A percentile compares a stretch with the other conserved stretches of the same genome.
These are phyloP conservation scores for Pseudococcus jackbeardsleyi DNA, from an alignment of 2,888 invertebrate genomes.

Conservation along the genomic window DNA sequence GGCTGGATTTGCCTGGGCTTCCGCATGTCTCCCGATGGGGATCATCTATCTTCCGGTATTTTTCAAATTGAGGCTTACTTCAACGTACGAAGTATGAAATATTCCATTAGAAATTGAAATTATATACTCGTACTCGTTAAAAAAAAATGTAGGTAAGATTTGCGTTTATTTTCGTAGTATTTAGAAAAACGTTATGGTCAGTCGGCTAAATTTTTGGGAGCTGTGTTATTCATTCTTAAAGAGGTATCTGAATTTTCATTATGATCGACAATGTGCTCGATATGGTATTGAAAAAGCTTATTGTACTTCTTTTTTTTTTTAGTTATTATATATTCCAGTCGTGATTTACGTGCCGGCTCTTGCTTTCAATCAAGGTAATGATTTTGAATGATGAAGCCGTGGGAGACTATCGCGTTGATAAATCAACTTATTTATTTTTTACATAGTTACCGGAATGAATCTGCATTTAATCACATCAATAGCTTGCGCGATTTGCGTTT, in stretches of 20 bases:
- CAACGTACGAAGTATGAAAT: conserved; percentile 78
- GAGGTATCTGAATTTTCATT: background rate
- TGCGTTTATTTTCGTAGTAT: conserved; percentile 74
- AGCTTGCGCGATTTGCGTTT: conserved; percentile 88
- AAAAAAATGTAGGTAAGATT: too few species aligned
- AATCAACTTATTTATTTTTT: conserved; percentile 62
- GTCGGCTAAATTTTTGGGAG: conserved; percentile 8
- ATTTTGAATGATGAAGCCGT: background rate
- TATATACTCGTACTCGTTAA: background rate
- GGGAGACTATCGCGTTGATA: background rate
- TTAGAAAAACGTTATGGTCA: background rate
- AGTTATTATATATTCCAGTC: conserved; percentile 82
- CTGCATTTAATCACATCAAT: conserved; percentile 84
- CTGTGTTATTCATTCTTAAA: conserved; percentile 72
- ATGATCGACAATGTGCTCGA: too few species aligned
- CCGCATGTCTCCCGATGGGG: conserved; percentile 78
- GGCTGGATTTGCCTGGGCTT: conserved; percentile 76
- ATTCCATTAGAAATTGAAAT: background rate
- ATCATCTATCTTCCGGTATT: conserved; percentile 80
- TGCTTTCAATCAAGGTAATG: conserved; percentile 84
- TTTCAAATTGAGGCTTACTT: conserved; percentile 81
- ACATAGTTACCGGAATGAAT: conserved; percentile 84
- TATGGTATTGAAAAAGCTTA: background rate
- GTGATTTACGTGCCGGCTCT: conserved; percentile 90
- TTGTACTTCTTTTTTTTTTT: conserved; percentile 13